phyloP scores from a whole-genome alignment of 2,888 invertebrate genomes.

The Ellobium chinense region DNA sequence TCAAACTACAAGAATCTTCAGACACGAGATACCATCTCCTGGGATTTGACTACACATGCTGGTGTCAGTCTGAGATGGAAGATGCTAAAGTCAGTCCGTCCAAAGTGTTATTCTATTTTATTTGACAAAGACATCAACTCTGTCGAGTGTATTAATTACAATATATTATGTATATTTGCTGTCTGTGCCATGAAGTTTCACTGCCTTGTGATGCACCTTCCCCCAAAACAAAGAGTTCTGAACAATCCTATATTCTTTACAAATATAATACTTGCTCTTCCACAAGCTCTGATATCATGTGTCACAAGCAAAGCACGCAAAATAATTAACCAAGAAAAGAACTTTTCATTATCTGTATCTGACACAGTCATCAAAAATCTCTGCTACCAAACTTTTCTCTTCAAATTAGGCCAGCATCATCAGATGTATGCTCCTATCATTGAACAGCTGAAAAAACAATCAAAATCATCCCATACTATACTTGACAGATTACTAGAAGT shows the following conservation, averaged over 20 bases:
- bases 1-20: constrained; percentile 19
- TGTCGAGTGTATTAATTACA: constrained; percentile 38
- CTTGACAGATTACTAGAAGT: background rate
- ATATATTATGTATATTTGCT: constrained; percentile 34
- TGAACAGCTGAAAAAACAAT: background rate
- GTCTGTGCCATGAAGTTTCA: constrained; percentile 41
- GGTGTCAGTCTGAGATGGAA: background rate
- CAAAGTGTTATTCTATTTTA: constrained; percentile 14
- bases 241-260: constrained; percentile 39
- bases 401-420: constrained; percentile 13
- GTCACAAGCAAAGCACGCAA: constrained; percentile 59
- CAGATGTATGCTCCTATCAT: constrained; percentile 10
- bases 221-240: constrained; percentile 32
- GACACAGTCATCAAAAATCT: background rate
- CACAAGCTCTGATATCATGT: constrained; percentile 55
- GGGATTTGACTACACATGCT: constrained; percentile 4
- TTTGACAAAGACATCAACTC: constrained; percentile 52
- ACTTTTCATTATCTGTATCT: background rate
- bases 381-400: constrained; percentile 21
- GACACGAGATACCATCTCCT: constrained; percentile 27
- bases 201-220: constrained; percentile 36
- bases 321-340: background rate
- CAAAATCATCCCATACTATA: background rate
- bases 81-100: constrained; percentile 8
- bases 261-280: constrained; percentile 66